phyloP scores from a whole-genome alignment of 53 echinoderm and acorn worm genomes.

The Echinarachnius parma region DNA sequence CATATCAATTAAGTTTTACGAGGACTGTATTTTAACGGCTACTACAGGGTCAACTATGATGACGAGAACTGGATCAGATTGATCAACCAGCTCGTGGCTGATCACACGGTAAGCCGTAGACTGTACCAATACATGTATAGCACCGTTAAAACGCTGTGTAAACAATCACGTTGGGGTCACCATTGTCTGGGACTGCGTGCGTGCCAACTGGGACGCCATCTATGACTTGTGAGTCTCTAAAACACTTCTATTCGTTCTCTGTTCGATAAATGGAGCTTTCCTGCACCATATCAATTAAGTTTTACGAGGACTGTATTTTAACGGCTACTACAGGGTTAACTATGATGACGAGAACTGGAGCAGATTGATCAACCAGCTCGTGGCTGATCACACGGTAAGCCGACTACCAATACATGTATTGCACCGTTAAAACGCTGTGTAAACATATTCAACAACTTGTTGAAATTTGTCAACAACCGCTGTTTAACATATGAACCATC shows the following conservation, averaged over 20 bases:
- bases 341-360: slow-evolving; percentile 80
- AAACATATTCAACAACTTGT: no score
- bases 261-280: not conserved
- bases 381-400: slow-evolving; percentile 44
- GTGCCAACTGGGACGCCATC: slow-evolving; percentile 5
- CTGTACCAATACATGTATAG: not conserved
- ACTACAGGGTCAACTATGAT: slow-evolving; percentile 90
- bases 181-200: slow-evolving; percentile 24
- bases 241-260: not conserved
- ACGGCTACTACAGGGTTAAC: slow-evolving; percentile 89
- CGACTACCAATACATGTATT: not conserved
- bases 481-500: no score
- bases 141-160: not conserved
- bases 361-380: slow-evolving; percentile 53
- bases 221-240: slow-evolving; percentile 3
- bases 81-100: slow-evolving; percentile 42
- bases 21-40: not conserved
- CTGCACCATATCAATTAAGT: no score
- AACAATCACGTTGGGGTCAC: slow-evolving; percentile 3
- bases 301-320: not conserved
- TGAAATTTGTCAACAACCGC: no score
- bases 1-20: no score
- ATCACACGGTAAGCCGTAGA: slow-evolving; percentile 55
- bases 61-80: slow-evolving; percentile 67
- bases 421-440: not conserved